Evolutionary conservation across 2,797 vertebrate species (phyloP).

Genomic region (Acipenser ruthenus): DNA sequence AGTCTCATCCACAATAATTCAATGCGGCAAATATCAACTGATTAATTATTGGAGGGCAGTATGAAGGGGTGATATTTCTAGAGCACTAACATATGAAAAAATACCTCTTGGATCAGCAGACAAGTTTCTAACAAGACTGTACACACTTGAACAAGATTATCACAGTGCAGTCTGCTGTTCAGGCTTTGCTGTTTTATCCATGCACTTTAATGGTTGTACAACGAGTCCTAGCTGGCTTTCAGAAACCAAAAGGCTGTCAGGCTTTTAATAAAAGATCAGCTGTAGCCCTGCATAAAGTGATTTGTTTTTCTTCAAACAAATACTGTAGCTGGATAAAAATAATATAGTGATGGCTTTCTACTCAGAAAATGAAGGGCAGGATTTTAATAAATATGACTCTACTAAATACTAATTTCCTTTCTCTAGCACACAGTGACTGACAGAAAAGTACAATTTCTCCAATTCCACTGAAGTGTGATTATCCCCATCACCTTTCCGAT

Average conservation of each 20-base stretch:
- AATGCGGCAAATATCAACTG: no score
- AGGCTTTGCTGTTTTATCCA: conserved; percentile 19
- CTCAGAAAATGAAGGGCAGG: conserved; percentile 13
- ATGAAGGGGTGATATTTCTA: conserved; percentile 20
- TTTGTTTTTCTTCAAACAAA: conserved; percentile 20
- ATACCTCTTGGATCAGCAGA: conserved; percentile 32
- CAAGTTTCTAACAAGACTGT: conserved; percentile 18
- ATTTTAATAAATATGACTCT: conserved; percentile 20
- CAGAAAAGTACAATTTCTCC: no score
- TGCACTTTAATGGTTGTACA: not conserved
- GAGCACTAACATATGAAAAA: conserved; percentile 9
- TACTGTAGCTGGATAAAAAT: conserved; percentile 23
- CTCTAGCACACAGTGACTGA: not conserved
- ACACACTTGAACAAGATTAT: conserved; percentile 27
- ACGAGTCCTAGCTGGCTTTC: conserved; percentile 13
- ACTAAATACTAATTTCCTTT: conserved; percentile 6
- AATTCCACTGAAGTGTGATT: no score
- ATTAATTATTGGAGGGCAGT: conserved; percentile 7
- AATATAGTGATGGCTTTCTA: conserved; percentile 26
- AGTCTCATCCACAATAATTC: not conserved
- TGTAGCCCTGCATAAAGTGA: conserved; percentile 8
- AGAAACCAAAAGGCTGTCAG: conserved; percentile 19
- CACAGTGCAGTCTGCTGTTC: conserved; percentile 2
- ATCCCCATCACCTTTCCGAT: no score
- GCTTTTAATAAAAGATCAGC: conserved; percentile 23